Evolutionary conservation across 2,888 invertebrate species (phyloP), one percentile per base, ranked within the genome.

Genomic region (Horisme vitalbata): DNA sequence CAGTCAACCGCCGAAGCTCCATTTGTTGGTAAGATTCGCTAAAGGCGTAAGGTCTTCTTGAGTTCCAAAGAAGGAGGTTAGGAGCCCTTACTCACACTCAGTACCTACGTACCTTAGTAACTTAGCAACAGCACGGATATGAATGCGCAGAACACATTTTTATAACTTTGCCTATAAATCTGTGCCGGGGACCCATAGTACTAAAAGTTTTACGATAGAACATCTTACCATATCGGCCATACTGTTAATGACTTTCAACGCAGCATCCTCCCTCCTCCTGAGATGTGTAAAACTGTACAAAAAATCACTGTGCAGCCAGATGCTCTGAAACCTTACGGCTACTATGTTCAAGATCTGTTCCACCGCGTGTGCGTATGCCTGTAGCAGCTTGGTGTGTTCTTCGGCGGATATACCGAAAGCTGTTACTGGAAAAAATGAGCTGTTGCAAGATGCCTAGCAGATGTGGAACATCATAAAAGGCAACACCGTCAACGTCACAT

Each of bases 281-380:
- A 39, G 9, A 1, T 15, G n/a, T 1, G 35, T 35, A 1, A 45
- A 18, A 1, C 14, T 13, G 10, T 41, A 52, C 2, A 52, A 3
- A 4, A 45, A 33, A 12, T 52, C 41, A n/a, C 33, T 38, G 8
- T 47, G 45, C 1, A 52, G 26, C 52, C 52, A 52, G 0, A 31
- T 8, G 4, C 9, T 38, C 3, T 14, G 15, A 8, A 38, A 35
- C 9, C 52, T 37, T 1, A 5, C 4, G 0, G 32, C 12, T 0
- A 48, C 8, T 6, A 41, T 9, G 7, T 34, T 27, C 11, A 35
- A 23, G 3, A 35, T 35, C 1, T 10, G 18, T 7, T 14, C 18
- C 6, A 45, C 27, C 11, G 32, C 21, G n/a, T 33, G 6, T 3
- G 27, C 11, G 10, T 50, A 49, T 3, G 30, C 13, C 10, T 27